Conservation (phyloP, 1,140 invertebrate species). For the Caenorhabditis tropicalis region DNA sequence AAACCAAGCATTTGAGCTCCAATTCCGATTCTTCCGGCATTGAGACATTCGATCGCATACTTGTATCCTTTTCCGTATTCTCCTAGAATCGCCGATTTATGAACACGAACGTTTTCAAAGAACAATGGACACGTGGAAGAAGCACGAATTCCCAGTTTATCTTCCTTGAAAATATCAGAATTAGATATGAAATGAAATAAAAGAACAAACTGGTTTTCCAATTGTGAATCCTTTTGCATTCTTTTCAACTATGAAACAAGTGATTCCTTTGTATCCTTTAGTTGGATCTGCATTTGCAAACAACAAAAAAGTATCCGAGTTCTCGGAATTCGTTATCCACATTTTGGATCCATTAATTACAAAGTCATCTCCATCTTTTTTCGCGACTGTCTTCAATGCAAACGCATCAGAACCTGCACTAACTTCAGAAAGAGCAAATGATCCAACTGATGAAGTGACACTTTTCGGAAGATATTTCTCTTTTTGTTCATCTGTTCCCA, state of each 20-base stretch:
- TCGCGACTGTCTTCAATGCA: conserved; percentile 74
- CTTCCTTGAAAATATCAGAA: too few relatives aligned
- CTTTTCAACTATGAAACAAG: conserved; percentile 77
- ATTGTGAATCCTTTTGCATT: conserved; percentile 72
- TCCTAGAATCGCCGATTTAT: conserved; percentile 68
- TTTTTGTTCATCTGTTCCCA: conserved; percentile 77
- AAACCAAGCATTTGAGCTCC: conserved; percentile 93
- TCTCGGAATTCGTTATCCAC: conserved; percentile 93
- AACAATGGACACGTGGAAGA: conserved; percentile 85
- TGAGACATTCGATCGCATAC: conserved; percentile 90
- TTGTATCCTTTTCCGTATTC: conserved; percentile 80
- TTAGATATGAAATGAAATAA: too few relatives aligned
- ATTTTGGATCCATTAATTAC: conserved; percentile 75
- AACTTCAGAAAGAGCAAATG: conserved; percentile 90
- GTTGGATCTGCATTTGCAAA: conserved; percentile 86
- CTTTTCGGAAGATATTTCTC: conserved; percentile 76
- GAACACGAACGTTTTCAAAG: conserved; percentile 89
- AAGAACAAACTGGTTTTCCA: conserved; percentile 78
- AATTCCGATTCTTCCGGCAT: conserved; percentile 93
- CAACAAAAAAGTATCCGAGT: conserved; percentile 80
- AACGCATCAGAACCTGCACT: conserved; percentile 78
- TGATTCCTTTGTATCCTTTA: conserved; percentile 78
- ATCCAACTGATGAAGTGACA: conserved; percentile 77
- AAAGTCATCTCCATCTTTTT: conserved; percentile 73
- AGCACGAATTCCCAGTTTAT: conserved; percentile 81